Conservation (phyloP, 2,797 vertebrate species). For the Sandelia bainsii region DNA sequence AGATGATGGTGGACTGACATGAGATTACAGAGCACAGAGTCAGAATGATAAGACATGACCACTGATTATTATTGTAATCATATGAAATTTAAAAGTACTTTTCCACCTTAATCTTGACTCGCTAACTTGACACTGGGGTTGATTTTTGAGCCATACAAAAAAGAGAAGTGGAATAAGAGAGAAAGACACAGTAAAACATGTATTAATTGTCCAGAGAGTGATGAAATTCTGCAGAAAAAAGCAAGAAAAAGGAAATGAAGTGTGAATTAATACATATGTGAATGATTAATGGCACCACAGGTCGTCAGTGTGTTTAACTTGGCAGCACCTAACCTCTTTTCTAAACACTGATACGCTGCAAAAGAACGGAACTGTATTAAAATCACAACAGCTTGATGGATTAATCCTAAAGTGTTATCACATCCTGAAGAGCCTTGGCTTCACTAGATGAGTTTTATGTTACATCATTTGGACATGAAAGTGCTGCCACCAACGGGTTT, state of each 20-base stretch:
- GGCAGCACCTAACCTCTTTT: slow-evolving; percentile 38
- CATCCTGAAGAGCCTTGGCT: not conserved
- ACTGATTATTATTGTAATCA: too few relatives aligned
- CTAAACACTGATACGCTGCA: slow-evolving; percentile 23
- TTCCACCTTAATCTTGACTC: too few relatives aligned
- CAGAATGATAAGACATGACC: too few relatives aligned
- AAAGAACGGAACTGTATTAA: not conserved
- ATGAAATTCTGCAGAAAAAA: not conserved
- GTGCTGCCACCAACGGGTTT: not conserved
- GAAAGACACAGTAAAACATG: not conserved
- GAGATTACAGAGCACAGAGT: too few relatives aligned
- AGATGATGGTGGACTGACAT: too few relatives aligned
- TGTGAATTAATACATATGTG: not conserved
- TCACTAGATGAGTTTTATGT: accelerated
- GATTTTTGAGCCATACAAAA: not conserved
- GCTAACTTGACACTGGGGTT: too few relatives aligned
- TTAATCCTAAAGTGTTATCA: not conserved
- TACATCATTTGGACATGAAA: not conserved
- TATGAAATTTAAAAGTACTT: too few relatives aligned
- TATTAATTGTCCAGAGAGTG: not conserved
- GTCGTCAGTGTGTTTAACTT: slow-evolving; percentile 42
- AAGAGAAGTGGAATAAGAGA: not conserved
- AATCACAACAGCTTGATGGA: not conserved
- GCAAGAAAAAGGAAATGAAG: not conserved
- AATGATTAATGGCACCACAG: slow-evolving; percentile 15